Base-by-base conservation (phyloP, 2,113 vertebrate species). In the Rhizomys pruinosus region DNA sequence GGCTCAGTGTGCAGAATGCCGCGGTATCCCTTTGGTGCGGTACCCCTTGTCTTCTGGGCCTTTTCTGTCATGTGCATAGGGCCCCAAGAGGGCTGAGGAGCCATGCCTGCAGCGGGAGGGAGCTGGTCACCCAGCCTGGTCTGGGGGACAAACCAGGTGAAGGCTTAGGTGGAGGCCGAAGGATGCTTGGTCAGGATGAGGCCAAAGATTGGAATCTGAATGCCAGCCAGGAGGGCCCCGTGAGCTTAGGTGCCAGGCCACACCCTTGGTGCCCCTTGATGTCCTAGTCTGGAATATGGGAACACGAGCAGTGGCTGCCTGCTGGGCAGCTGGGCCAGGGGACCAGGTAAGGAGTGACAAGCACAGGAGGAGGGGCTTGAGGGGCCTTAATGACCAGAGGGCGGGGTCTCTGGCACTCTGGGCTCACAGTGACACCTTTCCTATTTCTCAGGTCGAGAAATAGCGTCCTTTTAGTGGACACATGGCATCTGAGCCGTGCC, bases 211-310 rank as follows among this genome's bases (percentile, higher is more conserved):
- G 16, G 7, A 25, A 11, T 29, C 5, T 15, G 55, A 37, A n/a
- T 63, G 63, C 37, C 15, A 25, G 3, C 44, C 3, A 17, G 17
- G 7, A 37, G 10, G 77, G 9, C 17, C 69, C n/a, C 66, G 15
- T 1, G 1, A 66, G 20, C 39, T 29, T 23, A 47, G 39, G 52
- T 71, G 63, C 37, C 6, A 16, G 0, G 59, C 42, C 9, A 0
- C 4, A 6, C 19, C 44, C 19, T 34, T 4, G 39, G 27, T 4
- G 4, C 15, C 59, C 57, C 29, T 37, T 69, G 34, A 4, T 39
- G n/a, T 61, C 39, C 64, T 44, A 27, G 4, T 55, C 34, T 39
- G 52, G 64, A 69, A 22, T 16, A 32, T 15, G 37, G 87, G 25
- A 27, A 23, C 2, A 2, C 11, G 42, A 66, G 57, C 66, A 55